phyloP scores from a whole-genome alignment of 2,888 invertebrate species.

The Drosophila multiciliata region DNA sequence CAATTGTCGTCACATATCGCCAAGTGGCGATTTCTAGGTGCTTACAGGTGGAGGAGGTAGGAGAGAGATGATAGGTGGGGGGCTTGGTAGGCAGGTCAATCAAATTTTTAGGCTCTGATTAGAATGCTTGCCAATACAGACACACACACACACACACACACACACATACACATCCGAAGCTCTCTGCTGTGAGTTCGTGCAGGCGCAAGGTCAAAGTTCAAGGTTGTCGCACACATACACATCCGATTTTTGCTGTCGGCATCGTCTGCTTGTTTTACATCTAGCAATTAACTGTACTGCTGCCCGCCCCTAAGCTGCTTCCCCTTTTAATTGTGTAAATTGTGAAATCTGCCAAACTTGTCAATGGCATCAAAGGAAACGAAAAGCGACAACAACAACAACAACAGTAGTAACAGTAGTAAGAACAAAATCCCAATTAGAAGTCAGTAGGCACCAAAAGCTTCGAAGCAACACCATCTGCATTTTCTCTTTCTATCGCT shows the following conservation, averaged over 20 bases:
- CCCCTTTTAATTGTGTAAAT: slow-evolving; percentile 51
- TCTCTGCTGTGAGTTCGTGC: slow-evolving; percentile 16
- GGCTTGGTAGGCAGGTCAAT: slow-evolving; percentile 60
- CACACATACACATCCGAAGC: slow-evolving; percentile 1
- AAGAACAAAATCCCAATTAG: slow-evolving; percentile 25
- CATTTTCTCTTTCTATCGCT: slow-evolving; percentile 13
- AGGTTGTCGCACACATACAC: slow-evolving; percentile 57
- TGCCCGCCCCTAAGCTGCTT: slow-evolving; percentile 5
- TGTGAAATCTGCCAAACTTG: slow-evolving; percentile 59
- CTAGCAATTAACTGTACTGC: slow-evolving; percentile 32
- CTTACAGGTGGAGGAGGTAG: background rate
- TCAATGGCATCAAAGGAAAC: slow-evolving; percentile 42
- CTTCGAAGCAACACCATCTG: slow-evolving; percentile 37
- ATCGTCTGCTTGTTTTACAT: slow-evolving; percentile 11
- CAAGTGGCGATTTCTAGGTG: slow-evolving; percentile 32
- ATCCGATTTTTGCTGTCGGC: slow-evolving; percentile 2
- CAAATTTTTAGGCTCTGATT: slow-evolving; percentile 76
- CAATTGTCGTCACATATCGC: slow-evolving; percentile 61
- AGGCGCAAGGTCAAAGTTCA: slow-evolving; percentile 74
- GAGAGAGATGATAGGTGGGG: background rate
- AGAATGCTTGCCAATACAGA: slow-evolving; percentile 45
- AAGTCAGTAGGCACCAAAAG: slow-evolving; percentile 19
- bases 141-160: background rate
- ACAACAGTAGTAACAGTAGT: slow-evolving; percentile 6
- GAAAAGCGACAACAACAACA: slow-evolving; percentile 18